These are phyloP conservation scores for Cryptus viduatorius DNA, from an alignment of 2,888 invertebrate species.

Conservation along the genomic window DNA sequence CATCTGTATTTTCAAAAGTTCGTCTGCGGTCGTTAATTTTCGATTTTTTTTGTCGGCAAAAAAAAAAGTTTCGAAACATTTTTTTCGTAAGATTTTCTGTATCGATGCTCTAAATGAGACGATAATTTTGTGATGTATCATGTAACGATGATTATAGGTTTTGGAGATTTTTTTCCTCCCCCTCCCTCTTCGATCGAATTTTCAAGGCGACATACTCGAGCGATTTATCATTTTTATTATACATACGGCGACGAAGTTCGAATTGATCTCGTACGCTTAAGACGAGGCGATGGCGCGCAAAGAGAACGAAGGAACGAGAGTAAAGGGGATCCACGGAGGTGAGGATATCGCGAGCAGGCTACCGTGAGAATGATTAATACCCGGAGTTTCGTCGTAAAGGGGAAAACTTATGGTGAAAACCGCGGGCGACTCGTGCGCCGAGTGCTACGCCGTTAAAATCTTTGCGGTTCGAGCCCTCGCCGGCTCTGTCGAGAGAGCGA, in stretches of 20 bases:
- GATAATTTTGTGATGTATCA: neutral
- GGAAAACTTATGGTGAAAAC: slow-evolving; percentile 66
- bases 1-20: neutral
- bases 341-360: slow-evolving; percentile 64
- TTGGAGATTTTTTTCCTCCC: neutral
- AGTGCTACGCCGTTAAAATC: slow-evolving; percentile 62
- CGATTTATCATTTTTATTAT: slow-evolving; percentile 67
- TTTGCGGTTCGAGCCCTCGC: slow-evolving; percentile 50
- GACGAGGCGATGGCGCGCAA: slow-evolving; percentile 24
- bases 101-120: neutral
- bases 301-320: slow-evolving; percentile 53
- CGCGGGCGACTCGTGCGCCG: slow-evolving; percentile 57
- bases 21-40: neutral
- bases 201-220: slow-evolving; percentile 15
- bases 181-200: slow-evolving; percentile 4
- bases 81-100: neutral
- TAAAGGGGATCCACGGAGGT: slow-evolving; percentile 43
- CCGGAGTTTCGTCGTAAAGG: slow-evolving; percentile 66
- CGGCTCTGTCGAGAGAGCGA: slow-evolving; percentile 4
- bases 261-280: slow-evolving; percentile 60
- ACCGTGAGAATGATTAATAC: slow-evolving; percentile 66
- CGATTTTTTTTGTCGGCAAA: neutral
- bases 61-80: neutral
- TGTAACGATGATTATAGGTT: slow-evolving; percentile 24
- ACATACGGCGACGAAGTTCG: slow-evolving; percentile 62